Evolutionary conservation across 2,888 invertebrate genomes (phyloP), one percentile per base, ranked within the genome.

Genomic region (Polydesmus complanatus): DNA sequence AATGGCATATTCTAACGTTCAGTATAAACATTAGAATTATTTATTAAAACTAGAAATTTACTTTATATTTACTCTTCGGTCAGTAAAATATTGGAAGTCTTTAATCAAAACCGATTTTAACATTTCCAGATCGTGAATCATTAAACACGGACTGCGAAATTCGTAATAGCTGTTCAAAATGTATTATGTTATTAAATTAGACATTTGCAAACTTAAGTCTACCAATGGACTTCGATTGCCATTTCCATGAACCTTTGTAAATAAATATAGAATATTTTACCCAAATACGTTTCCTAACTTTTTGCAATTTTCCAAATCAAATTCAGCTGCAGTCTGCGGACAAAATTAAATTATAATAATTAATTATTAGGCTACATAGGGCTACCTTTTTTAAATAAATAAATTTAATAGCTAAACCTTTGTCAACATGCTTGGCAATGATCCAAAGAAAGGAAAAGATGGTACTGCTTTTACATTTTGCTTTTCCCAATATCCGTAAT

Each of bases 61-160:
- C 25, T 11, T 19, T 14, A 23, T 54, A 54, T 50, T 55, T 52
- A 58, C 58, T 19, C 58, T 37, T n/a, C 58, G 25, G 18, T 58
- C 58, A 19, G 58, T 26, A 51, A 58, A 58, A 52, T 52, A 51
- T 5, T 51, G 25, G 52, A 58, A 58, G 22, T 58, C 37, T 52
- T 51, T 52, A 3, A 58, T 52, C 2, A 26, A 23, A 51, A 58
- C 25, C 8, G 8, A 21, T 52, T 58, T 58, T 22, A 58, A 51
- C 11, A 58, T 26, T n/a, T 58, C 58, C 14, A 52, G 23, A 21
- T 58, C 58, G n/a, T 26, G 27, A 3, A 51, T 52, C 21, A 51
- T 23, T n/a, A 58, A 52, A 11, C 22, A 26, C 52, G 58, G 58
- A 1, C 52, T 50, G 14, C 58, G 23, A 49, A 26, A 26, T 5